Base-by-base conservation (phyloP, 2,888 invertebrate species). In the Diarsia mendica region DNA sequence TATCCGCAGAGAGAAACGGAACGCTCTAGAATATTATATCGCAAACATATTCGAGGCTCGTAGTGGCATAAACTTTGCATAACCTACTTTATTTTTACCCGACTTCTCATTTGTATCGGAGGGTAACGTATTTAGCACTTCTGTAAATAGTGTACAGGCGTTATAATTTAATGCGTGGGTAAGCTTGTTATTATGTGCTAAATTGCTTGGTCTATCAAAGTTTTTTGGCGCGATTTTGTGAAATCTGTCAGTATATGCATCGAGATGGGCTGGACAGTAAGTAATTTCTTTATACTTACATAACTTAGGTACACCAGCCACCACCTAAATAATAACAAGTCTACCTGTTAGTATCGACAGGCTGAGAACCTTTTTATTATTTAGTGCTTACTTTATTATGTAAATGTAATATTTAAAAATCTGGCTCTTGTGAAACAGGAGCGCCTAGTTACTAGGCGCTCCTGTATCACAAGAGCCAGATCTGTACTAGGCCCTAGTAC, bases 11-110 rank as follows among this genome's bases (percentile, higher is more conserved):
- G 73, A 69, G 67, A 53, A 69, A 79, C 73, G 80, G 80, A 81
- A 75, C 83, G 79, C 74, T 67, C 68, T 79, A 71, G 84, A 88
- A 87, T 82, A 73, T 75, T 72, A 75, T 63, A 78, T 65, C 39
- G 67, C 58, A 44, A 71, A 74, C 11, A 77, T 78, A 69, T 72
- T 70, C 48, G 76, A 63, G 65, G 82, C 46, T 72, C 75, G 71
- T 87, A 77, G 85, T 72, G 77, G 85, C 88, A 77, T 79, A 81
- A 76, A 84, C 82, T 81, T 79, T 83, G 79, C 72, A 64, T 82
- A 85, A 72, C 77, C 80, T 76, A 67, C 67, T 83, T 87, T 89
- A 89, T 87, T 89, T 89, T 85, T 88, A 85, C 75, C 77, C 74
- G 65, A 82, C 78, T 85, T 82, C 83, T 79, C 77, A 82, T 83